Conservation (phyloP, 1,140 invertebrate genomes). For the Monomorium pharaonis region DNA sequence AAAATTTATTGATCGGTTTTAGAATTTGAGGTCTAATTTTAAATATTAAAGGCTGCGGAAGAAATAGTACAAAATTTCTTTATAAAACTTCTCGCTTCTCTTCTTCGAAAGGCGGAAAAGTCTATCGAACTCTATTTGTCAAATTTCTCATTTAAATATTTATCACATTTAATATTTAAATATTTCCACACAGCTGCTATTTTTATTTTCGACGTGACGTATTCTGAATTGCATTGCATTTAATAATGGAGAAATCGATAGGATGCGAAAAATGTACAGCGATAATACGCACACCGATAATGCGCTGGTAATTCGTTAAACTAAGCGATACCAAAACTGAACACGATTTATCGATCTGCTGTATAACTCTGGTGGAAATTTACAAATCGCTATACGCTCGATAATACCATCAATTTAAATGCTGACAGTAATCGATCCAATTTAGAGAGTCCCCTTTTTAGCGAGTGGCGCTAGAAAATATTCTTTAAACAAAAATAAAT, state of each 20-base stretch:
- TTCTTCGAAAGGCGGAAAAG: not conserved
- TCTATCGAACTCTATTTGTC: not conserved
- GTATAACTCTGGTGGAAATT: not conserved
- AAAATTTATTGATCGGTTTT: not conserved
- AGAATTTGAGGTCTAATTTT: not conserved
- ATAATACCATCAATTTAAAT: not conserved
- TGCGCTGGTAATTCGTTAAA: not conserved
- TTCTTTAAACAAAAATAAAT: not conserved
- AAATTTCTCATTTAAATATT: not conserved
- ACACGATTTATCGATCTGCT: not conserved
- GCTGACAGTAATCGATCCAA: not conserved
- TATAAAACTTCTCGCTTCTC: not conserved
- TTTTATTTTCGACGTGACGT: not conserved
- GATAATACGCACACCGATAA: not conserved
- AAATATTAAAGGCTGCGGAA: not conserved
- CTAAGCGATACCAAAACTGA: not conserved
- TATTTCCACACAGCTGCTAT: not conserved
- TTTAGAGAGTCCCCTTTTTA: too few relatives aligned
- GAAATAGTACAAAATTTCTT: not conserved
- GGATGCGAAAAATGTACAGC: not conserved
- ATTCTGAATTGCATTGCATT: not conserved
- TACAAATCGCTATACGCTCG: not conserved
- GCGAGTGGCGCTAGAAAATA: not conserved
- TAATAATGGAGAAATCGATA: not conserved
- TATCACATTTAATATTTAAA: not conserved